Evolutionary conservation across 2,888 invertebrate species (phyloP).

Genomic region (Drosophila cracens): DNA sequence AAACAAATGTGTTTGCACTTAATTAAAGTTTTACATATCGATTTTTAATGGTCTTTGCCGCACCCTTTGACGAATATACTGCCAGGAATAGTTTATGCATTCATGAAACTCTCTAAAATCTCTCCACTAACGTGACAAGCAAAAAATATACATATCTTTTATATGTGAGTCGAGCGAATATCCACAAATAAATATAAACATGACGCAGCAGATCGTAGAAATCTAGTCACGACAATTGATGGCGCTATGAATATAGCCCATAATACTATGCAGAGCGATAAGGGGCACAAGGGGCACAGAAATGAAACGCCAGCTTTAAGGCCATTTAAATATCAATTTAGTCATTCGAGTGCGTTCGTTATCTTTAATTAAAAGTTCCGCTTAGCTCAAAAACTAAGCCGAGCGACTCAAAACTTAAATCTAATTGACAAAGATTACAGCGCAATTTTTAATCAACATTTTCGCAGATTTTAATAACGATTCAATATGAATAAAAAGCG

Average conservation of each 20-base stretch:
- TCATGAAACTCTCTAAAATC: neutral
- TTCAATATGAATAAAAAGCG: neutral
- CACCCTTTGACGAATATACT: neutral
- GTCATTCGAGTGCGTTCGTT: conserved; percentile 48
- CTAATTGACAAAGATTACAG: conserved; percentile 34
- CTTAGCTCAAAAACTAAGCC: conserved; percentile 29
- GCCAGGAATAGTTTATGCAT: conserved; percentile 3
- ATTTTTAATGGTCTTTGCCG: neutral
- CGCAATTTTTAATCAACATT: conserved; percentile 2
- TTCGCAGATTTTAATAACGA: neutral
- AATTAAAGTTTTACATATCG: neutral
- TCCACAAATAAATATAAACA: conserved; percentile 26
- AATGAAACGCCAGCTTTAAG: conserved; percentile 43
- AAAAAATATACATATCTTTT: neutral
- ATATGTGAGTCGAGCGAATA: conserved; percentile 4
- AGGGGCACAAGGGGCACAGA: conserved; percentile 32
- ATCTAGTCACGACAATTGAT: conserved; percentile 45
- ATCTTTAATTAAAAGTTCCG: conserved; percentile 73
- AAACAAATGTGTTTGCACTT: neutral
- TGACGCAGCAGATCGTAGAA: conserved; percentile 27
- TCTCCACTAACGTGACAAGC: conserved; percentile 6
- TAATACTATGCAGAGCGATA: conserved; percentile 3
- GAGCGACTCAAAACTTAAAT: conserved; percentile 9
- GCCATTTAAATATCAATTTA: conserved; percentile 61
- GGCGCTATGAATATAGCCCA: conserved; percentile 47